These are phyloP conservation scores for Adelges cooleyi DNA, from an alignment of 1,140 invertebrate species.

Conservation along the genomic window DNA sequence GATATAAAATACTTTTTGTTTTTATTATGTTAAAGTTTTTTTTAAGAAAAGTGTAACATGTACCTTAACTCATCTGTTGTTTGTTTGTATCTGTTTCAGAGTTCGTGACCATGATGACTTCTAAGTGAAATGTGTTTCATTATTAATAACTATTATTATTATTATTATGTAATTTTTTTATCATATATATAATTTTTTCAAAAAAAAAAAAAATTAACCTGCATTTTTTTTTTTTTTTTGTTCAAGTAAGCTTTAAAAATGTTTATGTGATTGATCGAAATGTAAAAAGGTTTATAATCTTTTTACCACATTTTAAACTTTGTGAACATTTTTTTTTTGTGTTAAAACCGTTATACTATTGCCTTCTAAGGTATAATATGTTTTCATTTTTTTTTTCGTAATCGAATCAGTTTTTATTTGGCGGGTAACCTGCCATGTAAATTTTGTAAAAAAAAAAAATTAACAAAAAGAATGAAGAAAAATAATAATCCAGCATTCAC, in stretches of 20 bases:
- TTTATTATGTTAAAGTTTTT: neutral
- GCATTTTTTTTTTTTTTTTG: slow-evolving; percentile 24
- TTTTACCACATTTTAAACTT: slow-evolving; percentile 23
- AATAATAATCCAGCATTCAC: neutral
- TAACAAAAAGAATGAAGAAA: neutral
- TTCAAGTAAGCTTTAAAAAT: slow-evolving; percentile 24
- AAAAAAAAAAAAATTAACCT: slow-evolving; percentile 23
- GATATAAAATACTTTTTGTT: neutral
- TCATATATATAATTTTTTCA: slow-evolving; percentile 15
- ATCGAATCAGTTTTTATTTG: slow-evolving; percentile 24
- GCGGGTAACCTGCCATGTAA: slow-evolving; percentile 11
- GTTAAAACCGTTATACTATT: slow-evolving; percentile 17
- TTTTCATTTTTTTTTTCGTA: slow-evolving; percentile 15
- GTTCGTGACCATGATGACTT: slow-evolving; percentile 98
- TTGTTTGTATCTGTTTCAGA: slow-evolving; percentile 59
- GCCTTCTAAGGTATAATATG: slow-evolving; percentile 4
- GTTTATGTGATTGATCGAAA: slow-evolving; percentile 18
- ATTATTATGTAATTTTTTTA: slow-evolving; percentile 29
- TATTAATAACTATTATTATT: slow-evolving; percentile 28
- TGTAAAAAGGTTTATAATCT: slow-evolving; percentile 21
- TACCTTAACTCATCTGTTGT: neutral
- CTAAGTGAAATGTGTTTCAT: slow-evolving; percentile 59
- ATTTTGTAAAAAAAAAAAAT: slow-evolving; percentile 27
- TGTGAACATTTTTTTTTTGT: slow-evolving; percentile 23
- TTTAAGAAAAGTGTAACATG: no score